Evolutionary conservation across 2,113 vertebrate genomes (phyloP).

Genomic region (Prionailurus bengalensis): DNA sequence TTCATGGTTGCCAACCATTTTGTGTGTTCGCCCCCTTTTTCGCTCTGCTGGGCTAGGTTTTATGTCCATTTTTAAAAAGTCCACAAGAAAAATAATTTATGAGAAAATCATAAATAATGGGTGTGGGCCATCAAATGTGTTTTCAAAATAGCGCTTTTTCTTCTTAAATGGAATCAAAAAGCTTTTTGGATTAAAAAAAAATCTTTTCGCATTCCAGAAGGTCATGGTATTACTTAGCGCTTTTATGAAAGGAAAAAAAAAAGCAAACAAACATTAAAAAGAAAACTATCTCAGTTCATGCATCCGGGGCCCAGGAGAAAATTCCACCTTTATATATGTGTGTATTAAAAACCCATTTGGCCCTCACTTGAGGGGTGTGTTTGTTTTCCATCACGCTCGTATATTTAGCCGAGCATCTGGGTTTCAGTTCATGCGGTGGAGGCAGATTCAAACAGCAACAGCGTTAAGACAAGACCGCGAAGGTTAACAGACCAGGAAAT

Average conservation of each 20-base stretch:
- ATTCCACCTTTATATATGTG: fast-evolving
- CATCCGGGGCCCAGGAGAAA: fast-evolving
- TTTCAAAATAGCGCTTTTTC: not conserved
- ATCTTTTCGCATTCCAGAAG: not conserved
- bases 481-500: conserved; percentile 41
- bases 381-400: not conserved
- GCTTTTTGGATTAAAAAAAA: not conserved
- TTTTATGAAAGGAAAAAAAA: not conserved
- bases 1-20: not conserved
- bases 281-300: not conserved
- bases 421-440: not conserved
- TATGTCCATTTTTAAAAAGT: not conserved
- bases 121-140: not conserved
- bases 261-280: not conserved
- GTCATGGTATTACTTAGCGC: not conserved
- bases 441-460: not conserved
- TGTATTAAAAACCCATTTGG: not conserved
- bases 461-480: conserved; percentile 3
- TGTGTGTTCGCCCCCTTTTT: not conserved
- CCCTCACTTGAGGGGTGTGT: fast-evolving
- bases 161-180: conserved; percentile 32
- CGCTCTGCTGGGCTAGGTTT: not conserved
- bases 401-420: not conserved
- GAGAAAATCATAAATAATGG: conserved; percentile 41
- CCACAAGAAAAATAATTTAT: conserved; percentile 38